phyloP scores from a whole-genome alignment of 2,888 invertebrate genomes.

The Fabriciana adippe region DNA sequence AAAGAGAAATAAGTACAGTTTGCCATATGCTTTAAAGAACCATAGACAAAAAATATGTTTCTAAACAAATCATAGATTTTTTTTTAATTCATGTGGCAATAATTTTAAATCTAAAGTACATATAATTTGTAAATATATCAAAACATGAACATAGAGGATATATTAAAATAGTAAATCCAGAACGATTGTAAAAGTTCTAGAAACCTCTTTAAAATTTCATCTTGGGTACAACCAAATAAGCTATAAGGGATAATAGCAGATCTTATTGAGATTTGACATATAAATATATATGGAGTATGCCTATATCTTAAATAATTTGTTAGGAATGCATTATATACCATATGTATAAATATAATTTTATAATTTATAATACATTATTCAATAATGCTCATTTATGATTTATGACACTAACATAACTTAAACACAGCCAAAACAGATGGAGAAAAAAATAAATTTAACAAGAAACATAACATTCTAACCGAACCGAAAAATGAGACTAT shows the following conservation, averaged over 20 bases:
- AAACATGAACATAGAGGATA: constrained; percentile 27
- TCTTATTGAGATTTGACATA: not conserved
- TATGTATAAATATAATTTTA: constrained; percentile 9
- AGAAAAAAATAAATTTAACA: not conserved
- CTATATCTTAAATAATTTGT: not conserved
- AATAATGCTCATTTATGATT: too few species aligned
- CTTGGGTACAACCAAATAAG: constrained; percentile 7
- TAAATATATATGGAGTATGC: not conserved
- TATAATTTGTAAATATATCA: constrained; percentile 36
- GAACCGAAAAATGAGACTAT: too few species aligned
- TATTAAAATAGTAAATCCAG: constrained; percentile 21
- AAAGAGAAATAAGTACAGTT: not conserved
- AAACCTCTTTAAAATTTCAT: constrained; percentile 13
- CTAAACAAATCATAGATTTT: not conserved
- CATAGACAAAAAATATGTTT: too few species aligned
- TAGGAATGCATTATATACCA: constrained; percentile 2
- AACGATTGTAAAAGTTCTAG: constrained; percentile 33
- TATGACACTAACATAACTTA: not conserved
- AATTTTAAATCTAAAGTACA: constrained; percentile 1
- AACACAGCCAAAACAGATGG: constrained; percentile 8
- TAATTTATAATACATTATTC: not conserved
- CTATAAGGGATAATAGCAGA: not conserved
- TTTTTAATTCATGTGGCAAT: not conserved
- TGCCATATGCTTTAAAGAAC: too few species aligned
- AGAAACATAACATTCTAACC: not conserved